Conservation (phyloP, 1,140 invertebrate genomes). For the Planococcus citri region DNA sequence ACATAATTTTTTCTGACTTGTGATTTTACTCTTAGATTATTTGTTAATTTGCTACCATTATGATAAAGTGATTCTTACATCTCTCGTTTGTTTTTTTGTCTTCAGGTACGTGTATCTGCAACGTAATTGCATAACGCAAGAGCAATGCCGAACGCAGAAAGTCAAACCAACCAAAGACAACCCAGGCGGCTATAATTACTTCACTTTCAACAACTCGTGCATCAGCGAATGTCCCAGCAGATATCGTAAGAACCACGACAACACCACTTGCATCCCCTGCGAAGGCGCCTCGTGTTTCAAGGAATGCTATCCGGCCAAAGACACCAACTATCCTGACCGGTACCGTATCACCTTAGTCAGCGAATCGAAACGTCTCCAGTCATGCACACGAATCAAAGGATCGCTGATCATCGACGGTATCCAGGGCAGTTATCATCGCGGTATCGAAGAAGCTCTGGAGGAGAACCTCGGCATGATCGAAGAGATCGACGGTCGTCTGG, state of each 20-base stretch:
- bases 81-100: too few relatives aligned
- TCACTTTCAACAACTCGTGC: conserved; percentile 49
- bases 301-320: not conserved
- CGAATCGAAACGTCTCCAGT: conserved; percentile 54
- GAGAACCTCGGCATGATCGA: conserved; percentile 58
- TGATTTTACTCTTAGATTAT: too few relatives aligned
- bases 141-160: conserved; percentile 51
- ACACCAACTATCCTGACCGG: not conserved
- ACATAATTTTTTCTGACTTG: too few relatives aligned
- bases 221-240: conserved; percentile 59
- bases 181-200: conserved; percentile 16
- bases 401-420: conserved; percentile 70
- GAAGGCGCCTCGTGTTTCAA: not conserved
- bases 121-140: conserved; percentile 57
- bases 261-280: conserved; percentile 11
- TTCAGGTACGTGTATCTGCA: conserved; percentile 34
- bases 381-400: conserved; percentile 70
- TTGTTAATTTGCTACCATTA: too few relatives aligned
- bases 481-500: conserved; percentile 63
- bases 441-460: conserved; percentile 52
- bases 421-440: conserved; percentile 29
- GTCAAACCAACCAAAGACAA: not conserved
- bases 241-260: conserved; percentile 32
- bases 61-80: too few relatives aligned
- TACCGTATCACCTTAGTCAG: not conserved